Evolutionary conservation across 2,888 invertebrate species (phyloP), one percentile per base, ranked within the genome.

Genomic region (Lacanobia wlatinum): DNA sequence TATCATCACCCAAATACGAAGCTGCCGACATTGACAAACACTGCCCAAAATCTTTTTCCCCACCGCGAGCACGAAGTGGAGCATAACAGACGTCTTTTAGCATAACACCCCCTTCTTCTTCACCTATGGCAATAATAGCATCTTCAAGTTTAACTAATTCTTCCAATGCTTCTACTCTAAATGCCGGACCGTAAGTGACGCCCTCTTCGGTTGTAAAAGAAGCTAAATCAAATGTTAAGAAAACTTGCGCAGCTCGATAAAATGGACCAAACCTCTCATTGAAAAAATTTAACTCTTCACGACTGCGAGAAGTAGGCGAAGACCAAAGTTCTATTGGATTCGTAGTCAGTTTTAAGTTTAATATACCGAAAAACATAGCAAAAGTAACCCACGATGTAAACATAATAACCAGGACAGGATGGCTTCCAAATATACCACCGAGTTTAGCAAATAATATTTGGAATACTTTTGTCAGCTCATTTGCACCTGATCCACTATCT

Each of bases 301-400:
- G 97, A 50, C 99, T 98, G 75, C 97, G 96, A 85, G 99, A 99
- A 40, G 96, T 93, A 1, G 98, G 98, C 0, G 98, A 96, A 0
- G 99, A 98, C 99, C 99, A 99, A 58, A 99, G 96, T 90, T 99
- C 98, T 2, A 99, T 97, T 0, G 99, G 99, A 91, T 99, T 97
- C 0, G 98, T 97, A 0, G 98, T 99, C 1, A 99, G 96, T 76
- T 97, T 92, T 80, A 99, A 92, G 70, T 95, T 95, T 0, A 95
- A 72, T 14, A 97, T 95, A n/a, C 99, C 99, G 81, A 96, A 97
- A 6, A 97, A 95, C 73, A 98, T 93, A 0, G 94, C 95, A 10
- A 97, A 93, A 6, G 87, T 86, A 55, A 97, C 71, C 95, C 98
- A 97, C 0, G 97, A 96, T 38, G 97, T 96, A 10, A 97, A 72